Evolutionary conservation across 2,888 invertebrate species (phyloP).

Genomic region (Sarcophaga carnaria): DNA sequence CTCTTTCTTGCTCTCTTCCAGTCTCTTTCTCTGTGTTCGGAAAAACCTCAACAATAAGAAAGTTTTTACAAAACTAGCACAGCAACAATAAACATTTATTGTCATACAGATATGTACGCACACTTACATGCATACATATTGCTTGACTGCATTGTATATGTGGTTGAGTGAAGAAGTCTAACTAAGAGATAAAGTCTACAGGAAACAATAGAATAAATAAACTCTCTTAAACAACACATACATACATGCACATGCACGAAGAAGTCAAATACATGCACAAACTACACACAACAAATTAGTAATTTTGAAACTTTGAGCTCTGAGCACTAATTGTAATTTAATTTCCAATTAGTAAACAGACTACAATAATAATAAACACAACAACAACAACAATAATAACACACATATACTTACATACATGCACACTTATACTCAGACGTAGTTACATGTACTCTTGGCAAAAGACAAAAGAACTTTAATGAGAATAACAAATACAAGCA

Average conservation of each 20-base stretch:
- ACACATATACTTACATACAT: neutral
- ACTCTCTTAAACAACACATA: conserved; percentile 14
- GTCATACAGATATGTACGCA: neutral
- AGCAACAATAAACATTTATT: conserved; percentile 29
- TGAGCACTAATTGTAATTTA: conserved; percentile 80
- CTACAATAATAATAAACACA: conserved; percentile 70
- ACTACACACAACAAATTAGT: conserved; percentile 68
- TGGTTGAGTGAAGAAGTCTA: neutral
- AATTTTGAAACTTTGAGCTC: conserved; percentile 74
- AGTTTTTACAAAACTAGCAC: conserved; percentile 21
- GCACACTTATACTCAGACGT: neutral
- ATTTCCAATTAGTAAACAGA: conserved; percentile 81
- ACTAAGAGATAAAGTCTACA: conserved; percentile 5
- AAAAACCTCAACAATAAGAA: conserved; percentile 35
- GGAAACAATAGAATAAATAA: conserved; percentile 59
- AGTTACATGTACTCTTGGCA: neutral
- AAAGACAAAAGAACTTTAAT: conserved; percentile 61
- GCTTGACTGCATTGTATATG: neutral
- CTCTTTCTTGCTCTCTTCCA: too few species aligned
- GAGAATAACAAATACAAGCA: conserved; percentile 25
- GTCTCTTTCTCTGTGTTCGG: too few species aligned
- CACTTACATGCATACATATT: neutral
- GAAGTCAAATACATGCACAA: conserved; percentile 68
- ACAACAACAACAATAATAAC: neutral
- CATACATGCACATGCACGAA: neutral